Evolutionary conservation across 1,140 invertebrate genomes (phyloP).

Genomic region (Musca domestica): DNA sequence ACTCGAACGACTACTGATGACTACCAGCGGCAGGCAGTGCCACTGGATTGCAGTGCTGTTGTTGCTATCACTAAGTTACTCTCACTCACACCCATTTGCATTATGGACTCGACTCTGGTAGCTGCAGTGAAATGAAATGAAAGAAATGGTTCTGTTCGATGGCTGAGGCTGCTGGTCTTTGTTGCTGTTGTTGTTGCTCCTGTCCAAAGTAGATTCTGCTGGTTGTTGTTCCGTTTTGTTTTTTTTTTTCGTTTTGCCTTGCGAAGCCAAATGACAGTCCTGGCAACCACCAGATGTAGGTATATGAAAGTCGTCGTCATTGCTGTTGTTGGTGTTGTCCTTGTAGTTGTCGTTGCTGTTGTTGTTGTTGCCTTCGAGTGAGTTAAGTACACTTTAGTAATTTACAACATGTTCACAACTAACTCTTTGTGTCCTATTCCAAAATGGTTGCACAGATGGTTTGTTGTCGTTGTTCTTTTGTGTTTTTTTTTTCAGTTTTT

Average conservation of each 20-base stretch:
- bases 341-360: not conserved
- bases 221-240: too few relatives aligned
- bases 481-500: too few relatives aligned
- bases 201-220: too few relatives aligned
- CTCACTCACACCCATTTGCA: constrained; percentile 9
- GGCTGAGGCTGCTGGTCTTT: not conserved
- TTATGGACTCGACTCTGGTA: constrained; percentile 17
- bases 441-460: constrained; percentile 20
- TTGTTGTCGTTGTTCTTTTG: too few relatives aligned
- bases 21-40: not conserved
- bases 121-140: too few relatives aligned
- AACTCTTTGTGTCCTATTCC: constrained; percentile 2
- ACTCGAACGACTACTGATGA: not conserved
- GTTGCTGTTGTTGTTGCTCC: not conserved
- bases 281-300: constrained; percentile 13
- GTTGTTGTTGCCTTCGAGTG: not conserved
- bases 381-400: constrained; percentile 22
- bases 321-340: not conserved
- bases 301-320: too few relatives aligned
- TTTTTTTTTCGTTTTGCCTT: not conserved
- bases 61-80: not conserved
- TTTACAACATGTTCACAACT: constrained; percentile 22
- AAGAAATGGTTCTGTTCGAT: not conserved
- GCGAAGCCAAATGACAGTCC: constrained; percentile 9
- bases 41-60: not conserved